phyloP scores from a whole-genome alignment of 2,113 vertebrate species.

The Echinops telfairi region DNA sequence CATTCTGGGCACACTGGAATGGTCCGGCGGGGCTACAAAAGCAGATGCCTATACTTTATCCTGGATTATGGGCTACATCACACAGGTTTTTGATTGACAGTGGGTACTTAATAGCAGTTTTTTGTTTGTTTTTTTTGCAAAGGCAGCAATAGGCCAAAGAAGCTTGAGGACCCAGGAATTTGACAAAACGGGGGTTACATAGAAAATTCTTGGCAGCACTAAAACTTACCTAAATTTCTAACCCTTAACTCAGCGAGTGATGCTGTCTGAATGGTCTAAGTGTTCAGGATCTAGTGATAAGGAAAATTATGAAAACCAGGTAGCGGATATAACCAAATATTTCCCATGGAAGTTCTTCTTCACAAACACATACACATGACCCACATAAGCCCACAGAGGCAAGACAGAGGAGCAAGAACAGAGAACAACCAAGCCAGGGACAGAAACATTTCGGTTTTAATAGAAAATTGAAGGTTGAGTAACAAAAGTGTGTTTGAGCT shows the following conservation, averaged over 20 bases:
- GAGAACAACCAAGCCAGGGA: constrained; percentile 77
- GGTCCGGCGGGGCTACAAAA: too few species aligned
- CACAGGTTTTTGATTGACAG: too few species aligned
- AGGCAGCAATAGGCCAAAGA: too few species aligned
- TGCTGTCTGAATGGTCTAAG: neutral
- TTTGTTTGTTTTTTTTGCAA: too few species aligned
- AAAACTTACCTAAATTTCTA: constrained; percentile 4
- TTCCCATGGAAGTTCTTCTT: constrained; percentile 13
- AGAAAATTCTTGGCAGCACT: neutral
- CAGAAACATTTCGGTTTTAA: constrained; percentile 76
- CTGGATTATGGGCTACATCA: too few species aligned
- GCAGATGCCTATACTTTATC: too few species aligned
- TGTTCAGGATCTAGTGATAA: neutral
- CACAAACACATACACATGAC: neutral
- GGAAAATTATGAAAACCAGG: neutral
- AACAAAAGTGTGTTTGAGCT: constrained; percentile 80
- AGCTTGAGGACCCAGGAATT: neutral
- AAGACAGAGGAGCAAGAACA: constrained; percentile 76
- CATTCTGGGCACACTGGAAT: too few species aligned
- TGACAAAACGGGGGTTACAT: neutral
- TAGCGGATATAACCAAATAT: neutral
- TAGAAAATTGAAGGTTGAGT: constrained; percentile 67
- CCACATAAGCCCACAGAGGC: neutral
- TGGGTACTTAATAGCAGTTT: too few species aligned
- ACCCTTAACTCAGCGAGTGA: neutral